These are phyloP conservation scores for Batillaria attramentaria DNA, from an alignment of 1,140 invertebrate genomes.

Conservation along the genomic window DNA sequence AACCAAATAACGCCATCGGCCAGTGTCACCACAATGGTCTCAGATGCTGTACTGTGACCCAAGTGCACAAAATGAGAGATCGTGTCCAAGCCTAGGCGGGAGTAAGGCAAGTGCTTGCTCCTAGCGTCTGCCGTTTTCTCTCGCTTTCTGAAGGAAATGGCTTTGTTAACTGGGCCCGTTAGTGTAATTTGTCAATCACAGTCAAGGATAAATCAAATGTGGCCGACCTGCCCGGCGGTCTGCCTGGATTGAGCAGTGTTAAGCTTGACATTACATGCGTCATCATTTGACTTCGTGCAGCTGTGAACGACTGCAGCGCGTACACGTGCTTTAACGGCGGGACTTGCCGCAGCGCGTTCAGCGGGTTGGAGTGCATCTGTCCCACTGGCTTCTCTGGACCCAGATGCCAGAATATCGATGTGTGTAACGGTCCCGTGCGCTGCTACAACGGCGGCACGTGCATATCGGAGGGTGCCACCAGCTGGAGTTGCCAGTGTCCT, in stretches of 20 bases:
- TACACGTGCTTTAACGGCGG: neutral
- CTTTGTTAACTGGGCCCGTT: neutral
- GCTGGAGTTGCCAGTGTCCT: conserved; percentile 33
- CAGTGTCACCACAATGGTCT: too few relatives aligned
- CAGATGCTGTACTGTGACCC: too few relatives aligned
- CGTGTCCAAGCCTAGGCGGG: too few relatives aligned
- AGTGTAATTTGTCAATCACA: neutral
- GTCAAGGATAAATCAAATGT: too few relatives aligned
- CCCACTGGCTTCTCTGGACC: conserved; percentile 23
- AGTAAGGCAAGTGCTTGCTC: too few relatives aligned
- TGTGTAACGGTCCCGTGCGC: conserved; percentile 36
- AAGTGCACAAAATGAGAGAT: too few relatives aligned
- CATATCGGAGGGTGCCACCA: conserved; percentile 8
- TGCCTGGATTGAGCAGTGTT: neutral
- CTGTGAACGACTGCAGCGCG: neutral
- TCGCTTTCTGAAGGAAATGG: neutral
- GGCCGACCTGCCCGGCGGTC: neutral
- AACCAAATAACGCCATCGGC: too few relatives aligned
- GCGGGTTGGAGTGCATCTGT: conserved; percentile 5
- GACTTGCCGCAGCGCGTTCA: neutral
- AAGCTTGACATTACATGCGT: neutral
- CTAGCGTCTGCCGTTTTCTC: neutral
- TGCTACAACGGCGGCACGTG: conserved; percentile 45
- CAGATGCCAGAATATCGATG: conserved; percentile 32
- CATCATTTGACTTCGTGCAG: neutral